phyloP scores from a whole-genome alignment of 2,113 vertebrate genomes.

The Echinops telfairi region DNA sequence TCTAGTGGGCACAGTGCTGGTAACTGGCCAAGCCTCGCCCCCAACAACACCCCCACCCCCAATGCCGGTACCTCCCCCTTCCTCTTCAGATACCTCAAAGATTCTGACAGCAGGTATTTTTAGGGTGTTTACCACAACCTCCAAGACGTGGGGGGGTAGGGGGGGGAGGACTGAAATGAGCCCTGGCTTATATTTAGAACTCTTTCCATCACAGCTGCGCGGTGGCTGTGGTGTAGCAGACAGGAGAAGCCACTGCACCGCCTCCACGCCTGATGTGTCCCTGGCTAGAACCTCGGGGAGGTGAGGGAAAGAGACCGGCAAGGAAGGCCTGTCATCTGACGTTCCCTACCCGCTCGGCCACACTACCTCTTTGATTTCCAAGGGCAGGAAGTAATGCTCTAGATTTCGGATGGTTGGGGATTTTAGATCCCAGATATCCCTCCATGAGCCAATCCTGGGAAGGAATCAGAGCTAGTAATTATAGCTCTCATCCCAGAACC shows the following conservation, averaged over 20 bases:
- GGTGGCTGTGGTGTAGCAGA: background rate
- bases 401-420: background rate
- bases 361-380: background rate
- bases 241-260: background rate
- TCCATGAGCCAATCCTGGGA: constrained; percentile 53
- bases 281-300: accelerated
- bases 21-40: background rate
- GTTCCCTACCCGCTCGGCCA: background rate
- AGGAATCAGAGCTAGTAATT: constrained; percentile 70
- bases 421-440: constrained; percentile 62
- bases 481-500: constrained; percentile 73
- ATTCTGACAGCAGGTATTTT: constrained; percentile 71
- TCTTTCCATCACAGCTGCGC: constrained; percentile 69
- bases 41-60: accelerated
- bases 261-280: accelerated
- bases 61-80: background rate
- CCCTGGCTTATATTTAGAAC: constrained; percentile 60
- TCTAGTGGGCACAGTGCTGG: background rate
- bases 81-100: background rate
- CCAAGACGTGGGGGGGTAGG: constrained; percentile 11
- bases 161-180: constrained; percentile 22
- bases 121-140: constrained; percentile 70
- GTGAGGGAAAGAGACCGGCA: background rate
- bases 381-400: background rate
- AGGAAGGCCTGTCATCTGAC: background rate